Conservation (phyloP, 2,113 vertebrate genomes). For the Apeltes quadracus region DNA sequence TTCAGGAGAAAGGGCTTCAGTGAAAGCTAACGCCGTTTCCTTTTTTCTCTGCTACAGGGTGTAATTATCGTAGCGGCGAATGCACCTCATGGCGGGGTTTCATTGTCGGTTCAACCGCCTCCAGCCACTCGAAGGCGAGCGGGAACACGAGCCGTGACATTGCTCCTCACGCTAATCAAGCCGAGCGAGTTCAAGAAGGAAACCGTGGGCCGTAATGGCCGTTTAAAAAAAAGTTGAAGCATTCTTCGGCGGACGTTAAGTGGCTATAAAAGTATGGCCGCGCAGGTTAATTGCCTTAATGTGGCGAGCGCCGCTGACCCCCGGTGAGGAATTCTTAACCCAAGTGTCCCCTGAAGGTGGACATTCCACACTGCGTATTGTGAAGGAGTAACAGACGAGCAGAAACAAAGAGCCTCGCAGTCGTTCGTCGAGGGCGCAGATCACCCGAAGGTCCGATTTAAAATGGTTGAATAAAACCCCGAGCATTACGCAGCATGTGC, state of each 20-base stretch:
- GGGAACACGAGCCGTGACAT: constrained; percentile 13
- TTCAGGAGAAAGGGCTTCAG: constrained; percentile 37
- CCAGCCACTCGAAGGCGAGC: not conserved
- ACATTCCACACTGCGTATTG: constrained; percentile 6
- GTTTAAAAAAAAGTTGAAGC: constrained; percentile 35
- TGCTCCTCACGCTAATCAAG: constrained; percentile 20
- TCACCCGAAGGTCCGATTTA: not conserved
- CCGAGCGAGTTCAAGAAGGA: constrained; percentile 16
- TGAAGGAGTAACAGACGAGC: not conserved
- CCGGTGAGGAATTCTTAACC: constrained; percentile 11
- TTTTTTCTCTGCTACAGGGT: not conserved
- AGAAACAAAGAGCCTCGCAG: not conserved
- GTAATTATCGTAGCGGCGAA: constrained; percentile 3
- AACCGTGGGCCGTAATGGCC: constrained; percentile 13
- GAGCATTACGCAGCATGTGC: not conserved
- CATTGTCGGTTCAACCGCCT: not conserved
- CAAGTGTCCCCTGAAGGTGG: not conserved
- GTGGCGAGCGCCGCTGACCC: constrained; percentile 8
- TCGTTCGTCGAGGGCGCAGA: not conserved
- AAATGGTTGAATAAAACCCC: not conserved
- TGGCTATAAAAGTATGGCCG: constrained; percentile 36
- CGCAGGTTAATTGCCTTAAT: constrained; percentile 30
- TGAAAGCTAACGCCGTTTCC: constrained; percentile 6
- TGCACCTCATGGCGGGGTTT: not conserved
- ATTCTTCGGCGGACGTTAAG: constrained; percentile 31